These are phyloP conservation scores for Nephrotoma flavescens DNA, from an alignment of 2,888 invertebrate genomes.

Conservation along the genomic window DNA sequence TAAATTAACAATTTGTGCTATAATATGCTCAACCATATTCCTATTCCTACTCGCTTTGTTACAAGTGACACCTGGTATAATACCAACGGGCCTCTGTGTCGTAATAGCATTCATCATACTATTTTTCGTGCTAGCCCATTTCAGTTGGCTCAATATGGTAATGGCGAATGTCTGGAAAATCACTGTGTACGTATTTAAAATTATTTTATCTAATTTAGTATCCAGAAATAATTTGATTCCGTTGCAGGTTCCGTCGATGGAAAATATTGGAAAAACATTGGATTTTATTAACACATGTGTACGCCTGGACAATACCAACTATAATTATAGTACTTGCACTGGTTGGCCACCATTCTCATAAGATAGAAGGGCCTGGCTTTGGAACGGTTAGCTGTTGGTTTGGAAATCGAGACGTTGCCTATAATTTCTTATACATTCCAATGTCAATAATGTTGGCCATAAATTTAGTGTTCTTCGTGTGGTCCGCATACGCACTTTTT, in stretches of 20 bases:
- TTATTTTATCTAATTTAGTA: background rate
- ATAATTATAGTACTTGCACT: constrained; percentile 28
- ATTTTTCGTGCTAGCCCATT: constrained; percentile 48
- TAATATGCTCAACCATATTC: constrained; percentile 9
- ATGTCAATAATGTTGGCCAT: constrained; percentile 39
- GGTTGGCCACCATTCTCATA: constrained; percentile 24
- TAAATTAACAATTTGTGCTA: constrained; percentile 11
- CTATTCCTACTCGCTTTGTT: constrained; percentile 9
- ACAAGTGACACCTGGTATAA: constrained; percentile 6
- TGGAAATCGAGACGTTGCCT: constrained; percentile 5
- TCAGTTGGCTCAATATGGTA: constrained; percentile 56
- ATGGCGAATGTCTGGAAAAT: constrained; percentile 51
- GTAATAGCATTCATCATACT: constrained; percentile 41
- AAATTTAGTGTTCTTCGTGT: constrained; percentile 42
- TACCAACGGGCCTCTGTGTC: constrained; percentile 6
- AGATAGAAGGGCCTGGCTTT: constrained; percentile 36
- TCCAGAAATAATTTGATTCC: background rate
- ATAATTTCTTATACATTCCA: constrained; percentile 37
- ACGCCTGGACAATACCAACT: constrained; percentile 34
- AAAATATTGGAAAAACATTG: constrained; percentile 11
- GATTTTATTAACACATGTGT: constrained; percentile 29
- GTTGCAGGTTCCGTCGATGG: constrained; percentile 18
- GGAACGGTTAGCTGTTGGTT: constrained; percentile 50
- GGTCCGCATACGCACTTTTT: constrained; percentile 44
- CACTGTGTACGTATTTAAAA: constrained; percentile 40